Percentiles rank a stretch among this genome's conserved stretches.
These are phyloP conservation scores for Carassius carassius DNA, from an alignment of 2,113 vertebrate species.

Conservation along the genomic window DNA sequence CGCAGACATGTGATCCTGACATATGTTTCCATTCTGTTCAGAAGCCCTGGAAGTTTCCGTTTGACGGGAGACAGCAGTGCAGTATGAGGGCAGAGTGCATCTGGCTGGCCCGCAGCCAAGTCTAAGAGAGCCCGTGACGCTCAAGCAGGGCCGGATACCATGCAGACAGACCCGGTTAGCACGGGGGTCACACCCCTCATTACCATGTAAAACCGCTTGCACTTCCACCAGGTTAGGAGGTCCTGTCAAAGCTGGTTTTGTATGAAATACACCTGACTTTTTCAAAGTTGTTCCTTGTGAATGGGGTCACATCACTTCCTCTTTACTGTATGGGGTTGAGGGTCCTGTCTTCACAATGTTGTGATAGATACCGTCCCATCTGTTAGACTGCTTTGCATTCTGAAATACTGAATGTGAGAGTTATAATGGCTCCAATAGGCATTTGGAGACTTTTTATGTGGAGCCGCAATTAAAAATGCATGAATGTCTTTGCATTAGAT, in stretches of 20 bases:
- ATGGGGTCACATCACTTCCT: neutral
- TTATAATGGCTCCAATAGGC: neutral
- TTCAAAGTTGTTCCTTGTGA: neutral
- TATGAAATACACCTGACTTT: neutral
- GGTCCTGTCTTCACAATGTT: neutral
- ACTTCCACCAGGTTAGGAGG: constrained; percentile 2
- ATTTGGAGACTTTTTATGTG: neutral
- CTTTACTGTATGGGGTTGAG: neutral
- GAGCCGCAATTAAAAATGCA: no score
- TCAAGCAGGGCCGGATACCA: constrained; percentile 20
- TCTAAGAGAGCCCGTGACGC: constrained; percentile 23
- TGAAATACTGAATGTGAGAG: neutral
- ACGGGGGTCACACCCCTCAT: neutral
- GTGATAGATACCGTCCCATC: neutral
- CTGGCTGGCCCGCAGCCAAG: constrained; percentile 38
- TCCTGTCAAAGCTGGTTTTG: neutral
- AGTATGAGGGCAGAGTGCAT: constrained; percentile 29
- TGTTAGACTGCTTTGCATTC: constrained; percentile 4
- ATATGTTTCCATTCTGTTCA: constrained; percentile 51
- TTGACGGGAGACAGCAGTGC: constrained; percentile 4
- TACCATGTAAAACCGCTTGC: neutral
- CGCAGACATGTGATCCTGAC: constrained; percentile 20
- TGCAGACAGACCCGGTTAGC: constrained; percentile 5
- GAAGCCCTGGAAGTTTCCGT: constrained; percentile 38
- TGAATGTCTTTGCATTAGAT: no score